Evolutionary conservation across 1,140 invertebrate species (phyloP), one percentile per base, ranked within the genome.

Genomic region (silkworm (Bombyx mori)): DNA sequence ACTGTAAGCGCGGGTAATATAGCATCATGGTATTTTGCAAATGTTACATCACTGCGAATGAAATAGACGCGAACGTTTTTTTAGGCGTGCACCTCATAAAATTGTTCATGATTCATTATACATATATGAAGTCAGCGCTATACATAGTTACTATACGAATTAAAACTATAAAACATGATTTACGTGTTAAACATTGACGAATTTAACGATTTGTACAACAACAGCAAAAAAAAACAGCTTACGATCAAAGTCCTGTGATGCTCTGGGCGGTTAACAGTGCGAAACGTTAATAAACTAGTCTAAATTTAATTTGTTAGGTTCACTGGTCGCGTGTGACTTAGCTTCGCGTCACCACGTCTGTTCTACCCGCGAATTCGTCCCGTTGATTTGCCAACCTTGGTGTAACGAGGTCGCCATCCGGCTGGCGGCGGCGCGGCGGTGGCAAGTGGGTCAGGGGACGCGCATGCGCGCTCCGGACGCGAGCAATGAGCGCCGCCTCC

Each of bases 381-480:
- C 65, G 67, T 75, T 80, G 79, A 79, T 83, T 82, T 73, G 79
- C 77, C 77, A 80, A 80, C 75, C 79, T 80, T 81, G 77, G 73
- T 58, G 63, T 71, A 73, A 74, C 73, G 72, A 75, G 75, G 73
- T 69, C 75, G 73, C 67, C 66, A 78, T 77, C 72, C 75, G 78
- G 52, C 65, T 57, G 65, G 70, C 69, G 70, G 69, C 73, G 72
- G 68, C 69, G 71, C 60, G 59, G 61, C 68, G 68, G 43, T 57
- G 56, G 63, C 78, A 81, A 78, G 54, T 82, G 73, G 81, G 81
- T 82, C 81, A 84, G 73, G 64, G 73, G 71, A 75, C 73, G 75
- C 79, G 80, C 82, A 80, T 76, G 80, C 82, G 75, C 66, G 69
- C 57, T 79, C 78, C 79, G 79, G 79, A 86, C 79, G 66, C 73